These are phyloP conservation scores for Antechinus flavipes DNA, from an alignment of 2,113 vertebrate species.

Conservation along the genomic window DNA sequence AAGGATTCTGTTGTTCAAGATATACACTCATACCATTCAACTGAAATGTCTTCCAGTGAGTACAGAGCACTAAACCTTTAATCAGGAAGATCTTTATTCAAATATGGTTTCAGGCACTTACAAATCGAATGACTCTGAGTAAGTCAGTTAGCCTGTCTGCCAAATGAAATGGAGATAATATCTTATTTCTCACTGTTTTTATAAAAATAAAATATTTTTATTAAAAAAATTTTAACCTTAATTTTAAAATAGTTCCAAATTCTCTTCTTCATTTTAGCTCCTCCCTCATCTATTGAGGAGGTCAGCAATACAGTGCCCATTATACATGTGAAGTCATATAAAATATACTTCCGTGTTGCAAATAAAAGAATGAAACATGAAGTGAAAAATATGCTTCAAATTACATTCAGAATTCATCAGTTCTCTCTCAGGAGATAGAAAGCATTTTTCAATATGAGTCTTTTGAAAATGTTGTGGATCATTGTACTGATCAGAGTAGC, in stretches of 20 bases:
- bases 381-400: not conserved
- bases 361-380: not conserved
- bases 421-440: not conserved
- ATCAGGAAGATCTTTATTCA: not conserved
- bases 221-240: too few species aligned
- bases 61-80: not conserved
- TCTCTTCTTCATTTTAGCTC: not conserved
- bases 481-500: not conserved
- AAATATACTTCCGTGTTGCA: not conserved
- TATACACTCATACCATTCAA: not conserved
- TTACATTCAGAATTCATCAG: not conserved
- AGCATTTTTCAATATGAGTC: not conserved
- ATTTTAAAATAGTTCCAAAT: not conserved
- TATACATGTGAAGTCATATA: not conserved
- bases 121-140: not conserved
- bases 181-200: not conserved
- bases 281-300: not conserved
- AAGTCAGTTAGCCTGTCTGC: not conserved
- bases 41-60: not conserved
- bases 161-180: not conserved
- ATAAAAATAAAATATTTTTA: not conserved
- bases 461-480: not conserved
- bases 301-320: not conserved
- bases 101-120: not conserved
- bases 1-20: not conserved